phyloP scores from a whole-genome alignment of 2,113 vertebrate genomes.

The Paracanthobrama guichenoti region DNA sequence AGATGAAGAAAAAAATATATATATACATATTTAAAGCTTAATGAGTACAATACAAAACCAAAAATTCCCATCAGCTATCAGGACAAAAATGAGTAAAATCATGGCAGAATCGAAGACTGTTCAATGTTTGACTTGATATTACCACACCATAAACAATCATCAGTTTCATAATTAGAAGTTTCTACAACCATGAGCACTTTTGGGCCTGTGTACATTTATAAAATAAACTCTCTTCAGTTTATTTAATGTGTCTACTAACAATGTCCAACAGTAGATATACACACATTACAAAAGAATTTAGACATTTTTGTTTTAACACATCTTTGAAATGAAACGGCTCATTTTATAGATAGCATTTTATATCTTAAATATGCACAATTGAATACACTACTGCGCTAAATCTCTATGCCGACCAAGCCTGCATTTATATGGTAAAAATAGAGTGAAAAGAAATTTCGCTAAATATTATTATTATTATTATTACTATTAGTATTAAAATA shows the following conservation, averaged over 20 bases:
- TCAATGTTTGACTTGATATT: conserved; percentile 26
- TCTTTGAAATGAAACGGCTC: background rate
- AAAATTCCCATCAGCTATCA: background rate
- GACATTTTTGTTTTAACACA: background rate
- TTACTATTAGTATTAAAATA: no score
- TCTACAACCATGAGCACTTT: background rate
- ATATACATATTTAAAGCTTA: conserved; percentile 2
- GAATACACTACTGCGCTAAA: background rate
- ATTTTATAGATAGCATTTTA: background rate
- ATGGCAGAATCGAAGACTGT: background rate
- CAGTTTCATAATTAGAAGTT: background rate
- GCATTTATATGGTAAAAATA: no score
- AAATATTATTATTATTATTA: no score
- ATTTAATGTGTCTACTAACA: background rate
- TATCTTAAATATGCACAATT: background rate
- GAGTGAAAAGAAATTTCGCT: no score
- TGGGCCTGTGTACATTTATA: conserved; percentile 1
- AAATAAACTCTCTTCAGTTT: conserved; percentile 18
- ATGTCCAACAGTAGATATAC: conserved; percentile 3
- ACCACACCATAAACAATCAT: conserved; percentile 15
- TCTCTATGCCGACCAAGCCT: no score
- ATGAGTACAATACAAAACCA: background rate
- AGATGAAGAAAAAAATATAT: background rate
- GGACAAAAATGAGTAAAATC: conserved; percentile 9
- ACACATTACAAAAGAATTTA: conserved; percentile 8